phyloP scores from a whole-genome alignment of 2,113 vertebrate genomes.

The Pleuronectes platessa region DNA sequence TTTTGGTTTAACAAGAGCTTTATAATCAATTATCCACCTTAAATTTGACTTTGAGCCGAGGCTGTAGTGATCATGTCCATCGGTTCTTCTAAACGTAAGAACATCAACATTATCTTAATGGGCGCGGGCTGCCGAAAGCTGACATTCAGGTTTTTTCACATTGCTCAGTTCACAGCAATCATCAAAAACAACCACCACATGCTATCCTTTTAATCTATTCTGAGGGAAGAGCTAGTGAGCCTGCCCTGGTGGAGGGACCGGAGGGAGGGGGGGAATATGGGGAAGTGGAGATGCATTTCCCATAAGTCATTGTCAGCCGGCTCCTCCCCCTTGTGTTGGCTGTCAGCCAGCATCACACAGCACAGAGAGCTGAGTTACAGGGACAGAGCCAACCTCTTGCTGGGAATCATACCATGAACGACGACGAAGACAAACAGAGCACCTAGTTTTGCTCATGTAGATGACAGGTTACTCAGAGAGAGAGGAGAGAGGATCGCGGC shows the following conservation, averaged over 20 bases:
- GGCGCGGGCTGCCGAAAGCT: neutral
- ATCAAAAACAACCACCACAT: conserved; percentile 29
- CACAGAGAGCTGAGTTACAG: conserved; percentile 24
- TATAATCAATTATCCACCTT: neutral
- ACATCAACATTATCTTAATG: neutral
- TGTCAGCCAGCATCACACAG: conserved; percentile 53
- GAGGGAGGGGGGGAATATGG: conserved; percentile 55
- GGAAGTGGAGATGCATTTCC: conserved; percentile 83
- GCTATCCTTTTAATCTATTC: conserved; percentile 44
- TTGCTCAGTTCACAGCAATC: conserved; percentile 16
- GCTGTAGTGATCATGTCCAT: neutral
- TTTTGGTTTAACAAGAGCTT: too few relatives aligned
- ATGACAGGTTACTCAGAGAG: conserved; percentile 17
- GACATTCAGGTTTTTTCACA: neutral
- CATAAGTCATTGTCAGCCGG: conserved; percentile 77
- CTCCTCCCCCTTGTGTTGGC: conserved; percentile 61
- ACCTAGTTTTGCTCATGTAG: conserved; percentile 36
- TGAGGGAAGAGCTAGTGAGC: conserved; percentile 44
- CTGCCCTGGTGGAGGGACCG: conserved; percentile 26
- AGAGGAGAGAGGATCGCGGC: conserved; percentile 14
- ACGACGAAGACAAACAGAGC: conserved; percentile 29
- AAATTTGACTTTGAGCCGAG: neutral
- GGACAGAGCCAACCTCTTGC: conserved; percentile 13
- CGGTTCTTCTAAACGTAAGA: neutral
- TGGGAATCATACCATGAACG: conserved; percentile 46